Conservation (phyloP, 2,797 vertebrate species). For the Phalanger gymnotis region DNA sequence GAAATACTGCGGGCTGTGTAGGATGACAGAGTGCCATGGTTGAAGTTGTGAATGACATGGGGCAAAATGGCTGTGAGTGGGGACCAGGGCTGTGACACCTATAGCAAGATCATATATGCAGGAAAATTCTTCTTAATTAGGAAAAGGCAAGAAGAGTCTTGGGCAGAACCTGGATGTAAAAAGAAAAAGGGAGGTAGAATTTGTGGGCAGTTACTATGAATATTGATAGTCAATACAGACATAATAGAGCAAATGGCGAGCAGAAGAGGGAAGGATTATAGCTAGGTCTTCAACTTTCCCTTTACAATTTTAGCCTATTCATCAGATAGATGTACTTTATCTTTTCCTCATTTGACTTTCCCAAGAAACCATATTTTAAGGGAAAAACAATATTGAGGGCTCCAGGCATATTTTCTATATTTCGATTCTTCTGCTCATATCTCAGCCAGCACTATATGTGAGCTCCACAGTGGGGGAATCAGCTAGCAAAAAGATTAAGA, state of each 20-base stretch:
- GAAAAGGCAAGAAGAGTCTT: neutral
- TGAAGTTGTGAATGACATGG: neutral
- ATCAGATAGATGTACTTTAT: neutral
- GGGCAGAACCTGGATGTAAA: neutral
- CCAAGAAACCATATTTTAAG: neutral
- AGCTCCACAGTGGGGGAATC: neutral
- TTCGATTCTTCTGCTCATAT: neutral
- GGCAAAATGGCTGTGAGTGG: neutral
- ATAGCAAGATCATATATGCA: neutral
- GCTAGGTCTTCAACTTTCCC: neutral
- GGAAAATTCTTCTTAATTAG: neutral
- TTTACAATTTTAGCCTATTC: neutral
- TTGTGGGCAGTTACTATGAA: neutral
- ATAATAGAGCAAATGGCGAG: neutral
- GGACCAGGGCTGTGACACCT: neutral
- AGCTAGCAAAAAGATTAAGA: neutral
- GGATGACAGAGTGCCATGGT: neutral
- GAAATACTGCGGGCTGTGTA: neutral
- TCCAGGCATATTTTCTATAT: neutral
- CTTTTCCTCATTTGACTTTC: neutral
- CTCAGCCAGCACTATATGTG: neutral
- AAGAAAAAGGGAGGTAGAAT: neutral
- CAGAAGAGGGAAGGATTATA: neutral
- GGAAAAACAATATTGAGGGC: neutral
- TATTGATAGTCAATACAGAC: neutral